Conservation (phyloP, 2,113 vertebrate genomes). For the Gasterosteus aculeatus region DNA sequence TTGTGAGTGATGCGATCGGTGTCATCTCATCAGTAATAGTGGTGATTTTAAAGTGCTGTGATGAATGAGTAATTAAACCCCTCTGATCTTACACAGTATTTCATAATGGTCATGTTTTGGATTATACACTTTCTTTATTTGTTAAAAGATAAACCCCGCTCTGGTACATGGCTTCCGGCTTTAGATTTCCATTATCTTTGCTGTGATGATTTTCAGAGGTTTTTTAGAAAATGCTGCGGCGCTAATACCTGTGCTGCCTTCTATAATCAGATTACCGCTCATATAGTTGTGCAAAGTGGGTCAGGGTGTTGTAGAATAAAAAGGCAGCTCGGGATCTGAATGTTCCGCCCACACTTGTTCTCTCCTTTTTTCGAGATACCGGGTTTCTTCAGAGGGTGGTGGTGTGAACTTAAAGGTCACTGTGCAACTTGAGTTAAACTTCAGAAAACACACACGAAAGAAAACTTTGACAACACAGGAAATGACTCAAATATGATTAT, state of each 20-base stretch:
- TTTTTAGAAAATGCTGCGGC: conserved; percentile 15
- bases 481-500: not conserved
- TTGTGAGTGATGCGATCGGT: conserved; percentile 21
- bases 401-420: conserved; percentile 27
- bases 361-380: conserved; percentile 7
- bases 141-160: conserved; percentile 7
- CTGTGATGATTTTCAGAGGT: conserved; percentile 36
- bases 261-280: conserved; percentile 51
- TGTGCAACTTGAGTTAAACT: conserved; percentile 7
- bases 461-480: not conserved
- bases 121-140: conserved; percentile 10
- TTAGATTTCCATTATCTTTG: not conserved
- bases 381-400: not conserved
- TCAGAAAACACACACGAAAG: not conserved
- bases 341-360: conserved; percentile 30
- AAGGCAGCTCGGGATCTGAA: conserved; percentile 19
- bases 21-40: not conserved
- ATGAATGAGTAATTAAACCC: not conserved
- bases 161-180: conserved; percentile 2
- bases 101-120: not conserved
- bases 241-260: conserved; percentile 37
- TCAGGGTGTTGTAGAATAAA: conserved; percentile 36
- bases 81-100: not conserved
- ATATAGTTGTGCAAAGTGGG: conserved; percentile 47
- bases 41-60: not conserved